Evolutionary conservation across 1,140 invertebrate genomes (phyloP).

Genomic region (Papilio helenus): DNA sequence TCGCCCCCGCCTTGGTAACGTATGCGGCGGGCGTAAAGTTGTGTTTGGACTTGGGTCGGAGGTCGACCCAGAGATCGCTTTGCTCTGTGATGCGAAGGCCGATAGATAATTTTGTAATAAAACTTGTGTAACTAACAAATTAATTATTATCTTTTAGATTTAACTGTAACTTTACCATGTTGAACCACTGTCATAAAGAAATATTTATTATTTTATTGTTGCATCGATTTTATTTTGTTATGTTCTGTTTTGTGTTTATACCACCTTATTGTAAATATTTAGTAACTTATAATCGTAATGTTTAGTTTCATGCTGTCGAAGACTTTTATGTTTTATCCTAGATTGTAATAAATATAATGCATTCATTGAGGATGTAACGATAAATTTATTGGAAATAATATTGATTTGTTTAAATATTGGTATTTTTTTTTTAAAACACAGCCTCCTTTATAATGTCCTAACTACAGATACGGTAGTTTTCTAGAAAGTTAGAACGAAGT

Average conservation of each 20-base stretch:
- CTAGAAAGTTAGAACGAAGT: too few species aligned
- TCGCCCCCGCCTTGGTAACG: constrained; percentile 1
- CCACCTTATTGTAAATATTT: constrained; percentile 78
- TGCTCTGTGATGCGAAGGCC: constrained; percentile 80
- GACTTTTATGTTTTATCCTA: constrained; percentile 79
- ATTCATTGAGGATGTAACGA: constrained; percentile 80
- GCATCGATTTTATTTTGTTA: constrained; percentile 78
- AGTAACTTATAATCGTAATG: constrained; percentile 67
- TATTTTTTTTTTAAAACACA: constrained; percentile 48
- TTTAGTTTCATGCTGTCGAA: constrained; percentile 76
- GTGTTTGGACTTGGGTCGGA: constrained; percentile 43
- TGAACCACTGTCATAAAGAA: constrained; percentile 74
- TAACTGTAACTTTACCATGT: constrained; percentile 78
- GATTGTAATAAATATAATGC: constrained; percentile 73
- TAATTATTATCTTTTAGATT: constrained; percentile 71
- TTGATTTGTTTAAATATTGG: constrained; percentile 78
- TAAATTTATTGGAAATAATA: constrained; percentile 83
- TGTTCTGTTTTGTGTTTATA: constrained; percentile 79
- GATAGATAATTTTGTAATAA: constrained; percentile 80
- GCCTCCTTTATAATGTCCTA: not conserved
- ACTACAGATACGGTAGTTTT: too few species aligned
- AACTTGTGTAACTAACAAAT: constrained; percentile 77
- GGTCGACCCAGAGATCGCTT: constrained; percentile 66
- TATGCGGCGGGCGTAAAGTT: constrained; percentile 36
- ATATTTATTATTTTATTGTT: constrained; percentile 82